Evolutionary conservation across 2,113 vertebrate species (phyloP).

Genomic region (Zosterops lateralis): DNA sequence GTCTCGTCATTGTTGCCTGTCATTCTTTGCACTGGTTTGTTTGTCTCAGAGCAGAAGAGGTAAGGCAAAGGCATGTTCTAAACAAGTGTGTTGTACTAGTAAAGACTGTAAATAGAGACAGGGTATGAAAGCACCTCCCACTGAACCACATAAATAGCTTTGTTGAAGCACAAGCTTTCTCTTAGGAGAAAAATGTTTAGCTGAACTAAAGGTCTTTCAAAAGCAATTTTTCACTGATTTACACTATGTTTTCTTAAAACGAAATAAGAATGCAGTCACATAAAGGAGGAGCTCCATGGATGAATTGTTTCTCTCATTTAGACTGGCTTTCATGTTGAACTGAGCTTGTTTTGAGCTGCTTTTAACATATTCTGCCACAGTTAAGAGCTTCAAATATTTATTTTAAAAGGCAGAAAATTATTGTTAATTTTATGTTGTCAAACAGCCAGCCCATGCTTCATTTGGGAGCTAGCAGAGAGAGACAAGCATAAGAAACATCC

Average conservation of each 20-base stretch:
- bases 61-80: background rate
- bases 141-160: slow-evolving; percentile 29
- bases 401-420: slow-evolving; percentile 52
- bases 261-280: background rate
- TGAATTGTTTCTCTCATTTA: background rate
- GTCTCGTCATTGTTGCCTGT: background rate
- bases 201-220: background rate
- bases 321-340: background rate
- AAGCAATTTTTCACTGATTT: slow-evolving; percentile 5
- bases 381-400: slow-evolving; percentile 47
- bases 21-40: background rate
- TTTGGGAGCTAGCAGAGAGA: slow-evolving; percentile 33
- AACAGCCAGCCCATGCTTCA: slow-evolving; percentile 15
- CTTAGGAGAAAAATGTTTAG: slow-evolving; percentile 5
- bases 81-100: background rate
- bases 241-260: background rate
- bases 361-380: slow-evolving; percentile 10
- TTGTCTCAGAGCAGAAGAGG: background rate
- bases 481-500: slow-evolving; percentile 30
- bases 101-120: slow-evolving; percentile 1
- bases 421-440: slow-evolving; percentile 48
- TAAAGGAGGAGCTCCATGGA: background rate
- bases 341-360: background rate
- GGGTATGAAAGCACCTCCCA: slow-evolving; percentile 2
- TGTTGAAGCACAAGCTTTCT: background rate